A percentile compares a stretch with the other conserved stretches of the same genome.
phyloP scores from a whole-genome alignment of 2,888 invertebrate genomes.

The Acronicta aceris region DNA sequence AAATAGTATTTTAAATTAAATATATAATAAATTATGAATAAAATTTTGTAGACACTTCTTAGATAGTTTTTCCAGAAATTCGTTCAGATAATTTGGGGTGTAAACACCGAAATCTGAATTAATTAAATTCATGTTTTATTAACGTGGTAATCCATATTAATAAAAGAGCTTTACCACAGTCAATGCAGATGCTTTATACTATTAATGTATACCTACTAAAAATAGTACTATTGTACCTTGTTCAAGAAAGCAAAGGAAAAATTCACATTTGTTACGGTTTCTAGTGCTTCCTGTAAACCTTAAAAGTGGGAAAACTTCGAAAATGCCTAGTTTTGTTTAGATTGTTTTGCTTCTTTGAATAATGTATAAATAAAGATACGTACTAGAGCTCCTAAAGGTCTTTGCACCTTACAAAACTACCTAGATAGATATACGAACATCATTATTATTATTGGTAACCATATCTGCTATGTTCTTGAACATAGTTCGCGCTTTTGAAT shows the following conservation, averaged over 20 bases:
- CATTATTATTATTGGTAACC: no score
- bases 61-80: not conserved
- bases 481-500: no score
- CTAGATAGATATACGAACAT: no score
- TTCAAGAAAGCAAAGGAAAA: not conserved
- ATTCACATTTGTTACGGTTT: not conserved
- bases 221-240: not conserved
- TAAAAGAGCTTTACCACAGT: conserved; percentile 31
- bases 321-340: not conserved
- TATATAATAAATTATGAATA: not conserved
- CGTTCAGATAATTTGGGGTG: not conserved
- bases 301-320: no score
- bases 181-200: conserved; percentile 23
- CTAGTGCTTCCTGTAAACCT: no score
- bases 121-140: not conserved
- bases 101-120: not conserved
- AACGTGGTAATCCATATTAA: conserved; percentile 3
- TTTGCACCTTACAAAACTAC: no score
- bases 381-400: not conserved
- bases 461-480: no score
- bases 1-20: conserved; percentile 1
- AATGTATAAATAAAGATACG: not conserved
- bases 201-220: not conserved
- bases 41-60: not conserved
- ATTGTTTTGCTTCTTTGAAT: not conserved